These are phyloP conservation scores for Peucedramus taeniatus DNA, from an alignment of 2,113 vertebrate genomes.

Conservation along the genomic window DNA sequence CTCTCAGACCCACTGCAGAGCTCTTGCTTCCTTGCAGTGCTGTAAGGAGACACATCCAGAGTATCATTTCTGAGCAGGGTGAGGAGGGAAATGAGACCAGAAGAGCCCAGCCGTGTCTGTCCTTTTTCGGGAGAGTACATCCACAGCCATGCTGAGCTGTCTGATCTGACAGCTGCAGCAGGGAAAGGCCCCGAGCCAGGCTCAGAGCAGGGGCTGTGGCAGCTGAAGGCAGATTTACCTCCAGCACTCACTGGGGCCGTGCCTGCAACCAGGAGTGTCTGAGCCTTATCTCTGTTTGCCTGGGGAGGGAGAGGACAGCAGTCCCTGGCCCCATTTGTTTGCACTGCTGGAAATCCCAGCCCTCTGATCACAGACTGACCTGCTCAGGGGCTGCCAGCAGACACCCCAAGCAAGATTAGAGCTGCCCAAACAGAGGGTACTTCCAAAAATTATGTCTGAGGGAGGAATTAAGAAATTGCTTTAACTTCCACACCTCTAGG, in stretches of 20 bases:
- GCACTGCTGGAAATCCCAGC: neutral
- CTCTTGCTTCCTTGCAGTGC: neutral
- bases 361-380: neutral
- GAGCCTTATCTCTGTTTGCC: conserved; percentile 1
- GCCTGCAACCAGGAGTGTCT: neutral
- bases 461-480: neutral
- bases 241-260: conserved; percentile 11
- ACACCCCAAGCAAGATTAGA: neutral
- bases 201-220: conserved; percentile 9
- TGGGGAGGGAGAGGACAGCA: neutral
- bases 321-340: neutral
- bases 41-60: neutral
- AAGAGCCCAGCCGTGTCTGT: neutral
- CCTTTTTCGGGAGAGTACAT: neutral
- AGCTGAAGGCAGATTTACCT: conserved; percentile 38
- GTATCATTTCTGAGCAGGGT: neutral
- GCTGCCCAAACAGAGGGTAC: neutral
- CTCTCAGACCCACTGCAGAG: neutral
- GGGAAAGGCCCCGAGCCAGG: conserved; percentile 24
- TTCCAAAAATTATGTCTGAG: neutral
- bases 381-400: neutral
- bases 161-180: conserved; percentile 41
- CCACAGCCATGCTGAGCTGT: neutral
- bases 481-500: neutral
- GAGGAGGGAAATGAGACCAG: neutral